Percentiles rank a stretch among this genome's conserved stretches.
Evolutionary conservation across 2,797 vertebrate species (phyloP).

Genomic region (Cynodonichthys magdalenae): DNA sequence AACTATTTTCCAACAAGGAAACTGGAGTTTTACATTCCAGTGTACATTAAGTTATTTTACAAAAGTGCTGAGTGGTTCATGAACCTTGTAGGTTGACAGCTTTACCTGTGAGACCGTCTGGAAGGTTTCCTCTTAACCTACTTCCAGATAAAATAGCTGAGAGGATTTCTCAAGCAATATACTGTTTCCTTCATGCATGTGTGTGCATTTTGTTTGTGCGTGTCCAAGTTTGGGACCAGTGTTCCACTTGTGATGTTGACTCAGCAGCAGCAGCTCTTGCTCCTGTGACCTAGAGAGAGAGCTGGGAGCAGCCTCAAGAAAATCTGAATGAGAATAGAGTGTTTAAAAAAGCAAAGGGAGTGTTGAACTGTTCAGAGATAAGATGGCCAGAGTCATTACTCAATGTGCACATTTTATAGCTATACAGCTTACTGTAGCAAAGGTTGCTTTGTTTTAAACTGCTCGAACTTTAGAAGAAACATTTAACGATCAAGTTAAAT

Average conservation of each 20-base stretch:
- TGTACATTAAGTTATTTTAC: slow-evolving; percentile 7
- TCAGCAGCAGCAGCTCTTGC: slow-evolving; percentile 62
- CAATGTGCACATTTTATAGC: neutral
- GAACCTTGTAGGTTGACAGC: slow-evolving; percentile 27
- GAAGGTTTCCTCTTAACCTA: slow-evolving; percentile 47
- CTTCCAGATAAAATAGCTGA: slow-evolving; percentile 46
- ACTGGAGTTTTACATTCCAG: neutral
- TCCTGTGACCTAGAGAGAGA: slow-evolving; percentile 66
- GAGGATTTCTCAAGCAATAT: slow-evolving; percentile 47
- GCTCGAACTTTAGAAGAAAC: neutral
- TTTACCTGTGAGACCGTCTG: slow-evolving; percentile 44
- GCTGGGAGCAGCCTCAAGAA: slow-evolving; percentile 24
- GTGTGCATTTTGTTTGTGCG: slow-evolving; percentile 12
- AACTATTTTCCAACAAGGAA: neutral
- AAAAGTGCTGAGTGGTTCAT: neutral
- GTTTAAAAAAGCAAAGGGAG: no score
- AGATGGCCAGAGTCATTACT: slow-evolving; percentile 14
- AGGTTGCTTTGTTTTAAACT: neutral
- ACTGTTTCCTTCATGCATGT: slow-evolving; percentile 19
- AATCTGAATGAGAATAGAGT: slow-evolving; percentile 30
- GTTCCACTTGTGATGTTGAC: slow-evolving; percentile 73
- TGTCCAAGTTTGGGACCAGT: slow-evolving; percentile 45
- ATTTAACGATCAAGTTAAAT: neutral
- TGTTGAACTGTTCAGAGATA: slow-evolving; percentile 9
- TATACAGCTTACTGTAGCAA: neutral